Conservation (phyloP, 1,140 invertebrate species). For the Epicauta chinensis region DNA sequence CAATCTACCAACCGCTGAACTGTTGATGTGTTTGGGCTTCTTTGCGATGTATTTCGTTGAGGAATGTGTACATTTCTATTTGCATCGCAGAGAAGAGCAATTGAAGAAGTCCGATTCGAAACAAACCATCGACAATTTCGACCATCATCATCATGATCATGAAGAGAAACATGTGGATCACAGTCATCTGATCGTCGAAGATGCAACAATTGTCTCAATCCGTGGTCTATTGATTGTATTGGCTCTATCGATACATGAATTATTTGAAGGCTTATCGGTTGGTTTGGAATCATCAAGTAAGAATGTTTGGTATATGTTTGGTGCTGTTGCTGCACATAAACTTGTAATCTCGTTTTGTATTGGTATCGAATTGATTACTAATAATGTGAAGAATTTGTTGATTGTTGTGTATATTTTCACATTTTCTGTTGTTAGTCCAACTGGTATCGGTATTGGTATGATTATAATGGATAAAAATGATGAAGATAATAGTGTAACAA, state of each 20-base stretch:
- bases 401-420: constrained; percentile 45
- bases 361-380: constrained; percentile 46
- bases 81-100: constrained; percentile 47
- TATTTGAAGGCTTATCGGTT: constrained; percentile 88
- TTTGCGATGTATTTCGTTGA: constrained; percentile 82
- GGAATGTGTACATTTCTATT: constrained; percentile 67
- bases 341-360: constrained; percentile 53
- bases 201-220: constrained; percentile 59
- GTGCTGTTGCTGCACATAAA: constrained; percentile 53
- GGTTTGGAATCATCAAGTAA: constrained; percentile 65
- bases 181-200: constrained; percentile 40
- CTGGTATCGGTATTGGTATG: constrained; percentile 50
- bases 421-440: constrained; percentile 49
- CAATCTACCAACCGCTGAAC: constrained; percentile 61
- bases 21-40: constrained; percentile 69
- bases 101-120: constrained; percentile 15
- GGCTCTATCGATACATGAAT: constrained; percentile 82
- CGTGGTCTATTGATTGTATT: constrained; percentile 73
- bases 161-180: constrained; percentile 24
- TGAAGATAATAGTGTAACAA: constrained; percentile 22
- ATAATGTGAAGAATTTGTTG: constrained; percentile 34
- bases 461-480: constrained; percentile 22
- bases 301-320: constrained; percentile 59
- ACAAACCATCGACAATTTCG: constrained; percentile 3
- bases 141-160: constrained; percentile 20